Conservation (phyloP, 2,888 invertebrate genomes). For the Microctonus aethiopoides region DNA sequence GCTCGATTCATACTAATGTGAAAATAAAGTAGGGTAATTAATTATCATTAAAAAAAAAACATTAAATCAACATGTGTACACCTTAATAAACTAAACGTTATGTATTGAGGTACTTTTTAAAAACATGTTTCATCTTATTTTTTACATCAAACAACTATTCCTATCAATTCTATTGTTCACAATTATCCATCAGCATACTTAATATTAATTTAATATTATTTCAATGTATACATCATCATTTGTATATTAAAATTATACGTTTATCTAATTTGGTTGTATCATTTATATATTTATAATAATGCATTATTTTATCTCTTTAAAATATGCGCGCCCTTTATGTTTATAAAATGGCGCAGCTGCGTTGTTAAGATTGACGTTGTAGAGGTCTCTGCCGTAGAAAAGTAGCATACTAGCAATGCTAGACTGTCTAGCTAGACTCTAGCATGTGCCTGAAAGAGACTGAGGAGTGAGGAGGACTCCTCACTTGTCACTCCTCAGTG, state of each 20-base stretch:
- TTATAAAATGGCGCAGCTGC: too few relatives aligned
- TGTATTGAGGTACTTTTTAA: slow-evolving; percentile 67
- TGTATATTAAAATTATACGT: slow-evolving; percentile 31
- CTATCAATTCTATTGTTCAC: slow-evolving; percentile 6
- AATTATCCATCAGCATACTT: slow-evolving; percentile 17
- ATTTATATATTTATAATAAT: too few relatives aligned
- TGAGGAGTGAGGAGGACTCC: too few relatives aligned
- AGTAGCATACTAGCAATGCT: too few relatives aligned
- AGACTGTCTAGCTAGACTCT: too few relatives aligned
- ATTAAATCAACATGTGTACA: slow-evolving; percentile 64
- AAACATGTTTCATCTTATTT: slow-evolving; percentile 51
- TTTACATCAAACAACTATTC: slow-evolving; percentile 6
- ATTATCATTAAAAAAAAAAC: slow-evolving; percentile 51
- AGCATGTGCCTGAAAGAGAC: too few relatives aligned
- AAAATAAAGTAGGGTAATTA: slow-evolving; percentile 63
- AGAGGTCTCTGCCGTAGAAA: too few relatives aligned
- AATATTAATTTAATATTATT: slow-evolving; percentile 17
- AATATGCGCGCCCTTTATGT: background rate
- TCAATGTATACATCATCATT: slow-evolving; percentile 20
- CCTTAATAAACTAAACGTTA: slow-evolving; percentile 67
- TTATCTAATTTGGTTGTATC: slow-evolving; percentile 7
- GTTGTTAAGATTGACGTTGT: too few relatives aligned
- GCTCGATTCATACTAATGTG: slow-evolving; percentile 55
- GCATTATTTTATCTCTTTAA: background rate
- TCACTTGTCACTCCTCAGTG: too few relatives aligned